Conservation (phyloP, 2,888 invertebrate genomes). For the Camponotus fellah region DNA sequence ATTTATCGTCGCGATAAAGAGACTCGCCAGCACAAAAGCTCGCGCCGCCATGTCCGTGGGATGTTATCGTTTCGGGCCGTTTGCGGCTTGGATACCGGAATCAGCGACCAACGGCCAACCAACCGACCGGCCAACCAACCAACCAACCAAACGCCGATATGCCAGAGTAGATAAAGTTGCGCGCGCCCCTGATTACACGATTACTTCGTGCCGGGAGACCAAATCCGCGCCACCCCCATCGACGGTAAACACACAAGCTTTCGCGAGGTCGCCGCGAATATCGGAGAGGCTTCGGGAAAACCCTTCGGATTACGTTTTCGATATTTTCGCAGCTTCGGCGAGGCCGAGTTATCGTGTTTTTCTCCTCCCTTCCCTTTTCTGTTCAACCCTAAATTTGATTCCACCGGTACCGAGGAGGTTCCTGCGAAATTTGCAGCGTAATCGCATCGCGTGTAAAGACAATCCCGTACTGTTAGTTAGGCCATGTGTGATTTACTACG, state of each 20-base stretch:
- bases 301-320: constrained; percentile 51
- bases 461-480: constrained; percentile 50
- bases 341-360: constrained; percentile 40
- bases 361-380: too few relatives aligned
- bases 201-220: constrained; percentile 46
- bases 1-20: constrained; percentile 65
- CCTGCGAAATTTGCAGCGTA: constrained; percentile 44
- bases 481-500: constrained; percentile 55
- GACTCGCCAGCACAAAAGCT: constrained; percentile 1
- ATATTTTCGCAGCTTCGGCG: constrained; percentile 46
- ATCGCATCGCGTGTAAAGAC: constrained; percentile 57
- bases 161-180: constrained; percentile 51
- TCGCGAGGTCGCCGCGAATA: constrained; percentile 40
- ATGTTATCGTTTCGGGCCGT: constrained; percentile 68
- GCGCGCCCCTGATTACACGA: constrained; percentile 54
- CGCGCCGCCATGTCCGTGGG: constrained; percentile 19
- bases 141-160: constrained; percentile 47
- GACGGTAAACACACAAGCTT: constrained; percentile 50
- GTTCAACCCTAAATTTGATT: constrained; percentile 10
- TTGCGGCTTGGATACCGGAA: constrained; percentile 57
- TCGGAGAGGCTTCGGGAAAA: constrained; percentile 25
- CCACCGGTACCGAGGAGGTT: background rate
- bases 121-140: constrained; percentile 24
- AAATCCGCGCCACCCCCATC: constrained; percentile 26
- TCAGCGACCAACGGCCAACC: constrained; percentile 17